Evolutionary conservation across 2,797 vertebrate genomes (phyloP), one percentile per base, ranked within the genome.

Genomic region (Emys orbicularis): DNA sequence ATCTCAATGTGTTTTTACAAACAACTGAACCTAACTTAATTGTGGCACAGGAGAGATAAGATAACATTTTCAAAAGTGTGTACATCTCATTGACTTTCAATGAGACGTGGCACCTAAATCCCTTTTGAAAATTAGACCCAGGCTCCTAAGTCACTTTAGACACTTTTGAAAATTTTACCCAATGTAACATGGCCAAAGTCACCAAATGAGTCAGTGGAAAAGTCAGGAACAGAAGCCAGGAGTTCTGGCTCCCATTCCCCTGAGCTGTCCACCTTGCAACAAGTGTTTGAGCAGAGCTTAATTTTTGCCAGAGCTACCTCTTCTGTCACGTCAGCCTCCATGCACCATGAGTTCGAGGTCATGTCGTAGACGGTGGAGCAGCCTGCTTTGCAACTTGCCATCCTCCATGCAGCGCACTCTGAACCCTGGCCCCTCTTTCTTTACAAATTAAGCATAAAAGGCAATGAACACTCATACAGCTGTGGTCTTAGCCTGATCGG

Each of bases 391-490:
- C 65, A 72, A 72, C 72, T 41, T 72, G 21, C 21, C 10, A 6
- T 11, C n/a, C 10, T 37, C n/a, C 18, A 23, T 12, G 68, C 21
- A 37, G 37, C 5, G 3, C 21, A 11, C 68, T 41, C 18, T 23
- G 65, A 72, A 10, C n/a, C n/a, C 65, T 23, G n/a, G n/a, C n/a
- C 5, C n/a, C 65, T 21, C 61, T 68, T 37, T 68, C n/a, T 41
- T 37, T 72, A 72, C 65, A 47, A 72, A 47, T 77, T 15, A 77
- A 37, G 12, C 74, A 16, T 47, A 97, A 96, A 94, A 95, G 94
- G 93, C 93, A 94, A 94, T 37, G 52, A 91, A 94, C 89, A 95
- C 95, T 96, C 93, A 87, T 87, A 95, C 95, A 95, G 91, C 83
- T 94, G 95, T 94, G 89, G 92, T 94, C 84, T 65, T 15, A 89